Conservation (phyloP, 2,113 vertebrate genomes). For the Neogobius melanostomus region DNA sequence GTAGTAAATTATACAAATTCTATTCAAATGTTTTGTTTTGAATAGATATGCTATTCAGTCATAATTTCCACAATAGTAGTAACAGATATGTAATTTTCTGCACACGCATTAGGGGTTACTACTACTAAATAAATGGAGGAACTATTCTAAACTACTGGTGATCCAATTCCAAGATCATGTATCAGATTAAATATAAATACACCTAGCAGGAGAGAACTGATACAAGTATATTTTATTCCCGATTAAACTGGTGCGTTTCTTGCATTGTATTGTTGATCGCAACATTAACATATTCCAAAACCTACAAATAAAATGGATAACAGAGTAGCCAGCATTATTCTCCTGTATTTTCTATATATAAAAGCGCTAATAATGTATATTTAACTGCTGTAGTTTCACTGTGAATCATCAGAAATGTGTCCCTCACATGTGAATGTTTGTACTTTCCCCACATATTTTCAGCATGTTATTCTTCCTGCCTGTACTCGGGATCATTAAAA, state of each 20-base stretch:
- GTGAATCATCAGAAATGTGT: background rate
- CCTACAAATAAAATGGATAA: background rate
- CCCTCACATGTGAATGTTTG: background rate
- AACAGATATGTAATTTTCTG: no score
- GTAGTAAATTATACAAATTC: no score
- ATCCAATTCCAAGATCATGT: background rate
- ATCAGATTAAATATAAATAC: no score
- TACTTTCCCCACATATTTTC: conserved; percentile 8
- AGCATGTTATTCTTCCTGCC: conserved; percentile 3
- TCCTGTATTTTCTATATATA: background rate
- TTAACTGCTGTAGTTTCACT: background rate
- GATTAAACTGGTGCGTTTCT: no score
- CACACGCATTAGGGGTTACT: no score
- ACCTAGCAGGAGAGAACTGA: no score
- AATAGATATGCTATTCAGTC: no score
- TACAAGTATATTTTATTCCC: no score
- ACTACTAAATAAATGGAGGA: no score
- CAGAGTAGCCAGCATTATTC: conserved; percentile 16
- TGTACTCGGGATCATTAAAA: background rate
- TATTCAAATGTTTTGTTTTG: no score
- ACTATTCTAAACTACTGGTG: background rate
- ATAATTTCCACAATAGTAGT: no score
- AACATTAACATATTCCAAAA: background rate
- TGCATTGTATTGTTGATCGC: no score
- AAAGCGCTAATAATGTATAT: background rate